phyloP scores from a whole-genome alignment of 2,888 invertebrate genomes.

The Ectemnius continuus region DNA sequence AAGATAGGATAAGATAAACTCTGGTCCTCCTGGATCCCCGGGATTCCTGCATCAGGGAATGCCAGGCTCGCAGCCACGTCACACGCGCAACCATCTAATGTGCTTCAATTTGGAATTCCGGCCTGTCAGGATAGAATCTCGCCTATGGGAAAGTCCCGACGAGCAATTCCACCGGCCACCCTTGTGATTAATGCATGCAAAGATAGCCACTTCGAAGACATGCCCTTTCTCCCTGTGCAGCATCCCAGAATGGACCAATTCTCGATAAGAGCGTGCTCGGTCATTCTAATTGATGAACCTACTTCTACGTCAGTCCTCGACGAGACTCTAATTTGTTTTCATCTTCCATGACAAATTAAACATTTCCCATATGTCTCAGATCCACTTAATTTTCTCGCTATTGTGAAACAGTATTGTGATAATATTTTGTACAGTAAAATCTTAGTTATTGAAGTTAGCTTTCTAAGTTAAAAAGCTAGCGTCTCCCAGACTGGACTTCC shows the following conservation, averaged over 20 bases:
- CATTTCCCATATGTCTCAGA: no score
- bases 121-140: slow-evolving; percentile 52
- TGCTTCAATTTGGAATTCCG: slow-evolving; percentile 57
- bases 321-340: no score
- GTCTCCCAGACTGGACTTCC: no score
- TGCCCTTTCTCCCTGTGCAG: not conserved
- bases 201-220: slow-evolving; percentile 54
- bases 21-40: slow-evolving; percentile 19
- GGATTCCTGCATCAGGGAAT: slow-evolving; percentile 40
- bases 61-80: slow-evolving; percentile 32
- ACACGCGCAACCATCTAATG: slow-evolving; percentile 33
- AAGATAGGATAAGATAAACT: slow-evolving; percentile 35
- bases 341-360: no score
- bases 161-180: slow-evolving; percentile 56
- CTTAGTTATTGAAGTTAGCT: no score
- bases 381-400: no score
- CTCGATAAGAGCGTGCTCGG: not conserved
- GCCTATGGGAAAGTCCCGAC: slow-evolving; percentile 27
- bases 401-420: no score
- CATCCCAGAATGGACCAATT: no score
- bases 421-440: no score
- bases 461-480: no score
- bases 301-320: no score
- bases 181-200: slow-evolving; percentile 65
- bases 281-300: slow-evolving; percentile 1